Evolutionary conservation across 2,113 vertebrate genomes (phyloP).

Genomic region (Ifrita kowaldi): DNA sequence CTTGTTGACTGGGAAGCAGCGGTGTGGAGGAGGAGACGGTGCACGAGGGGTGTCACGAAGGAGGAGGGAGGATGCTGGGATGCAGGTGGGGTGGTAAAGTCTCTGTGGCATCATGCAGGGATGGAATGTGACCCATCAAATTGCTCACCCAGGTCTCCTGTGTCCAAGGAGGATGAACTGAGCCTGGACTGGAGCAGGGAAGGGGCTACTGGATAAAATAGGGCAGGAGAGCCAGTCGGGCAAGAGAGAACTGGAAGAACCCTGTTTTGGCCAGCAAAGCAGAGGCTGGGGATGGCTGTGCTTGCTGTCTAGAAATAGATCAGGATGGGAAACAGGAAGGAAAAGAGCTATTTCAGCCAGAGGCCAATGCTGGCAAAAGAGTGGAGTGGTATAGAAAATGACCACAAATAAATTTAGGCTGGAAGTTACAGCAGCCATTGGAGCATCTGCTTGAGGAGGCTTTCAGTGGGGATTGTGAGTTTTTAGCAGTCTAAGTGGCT

Average conservation of each 20-base stretch:
- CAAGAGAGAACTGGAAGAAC: not conserved
- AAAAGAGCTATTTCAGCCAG: not conserved
- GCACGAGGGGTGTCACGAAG: rapidly evolving
- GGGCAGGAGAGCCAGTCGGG: not conserved
- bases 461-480: not conserved
- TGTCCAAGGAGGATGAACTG: not conserved
- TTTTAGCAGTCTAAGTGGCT: not conserved
- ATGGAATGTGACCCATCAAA: not conserved
- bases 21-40: not conserved
- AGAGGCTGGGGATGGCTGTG: not conserved
- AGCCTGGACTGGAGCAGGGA: not conserved
- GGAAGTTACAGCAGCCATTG: not conserved
- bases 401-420: not conserved
- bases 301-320: not conserved
- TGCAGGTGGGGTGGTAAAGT: not conserved
- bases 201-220: not conserved
- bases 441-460: not conserved
- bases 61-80: not conserved
- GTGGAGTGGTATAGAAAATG: not conserved
- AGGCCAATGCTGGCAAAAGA: not conserved
- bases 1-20: not conserved
- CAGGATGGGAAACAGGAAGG: not conserved
- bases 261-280: not conserved
- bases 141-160: rapidly evolving
- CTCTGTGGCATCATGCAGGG: not conserved